Conservation (phyloP, 2,888 invertebrate genomes). For the Drosophila greeni region DNA sequence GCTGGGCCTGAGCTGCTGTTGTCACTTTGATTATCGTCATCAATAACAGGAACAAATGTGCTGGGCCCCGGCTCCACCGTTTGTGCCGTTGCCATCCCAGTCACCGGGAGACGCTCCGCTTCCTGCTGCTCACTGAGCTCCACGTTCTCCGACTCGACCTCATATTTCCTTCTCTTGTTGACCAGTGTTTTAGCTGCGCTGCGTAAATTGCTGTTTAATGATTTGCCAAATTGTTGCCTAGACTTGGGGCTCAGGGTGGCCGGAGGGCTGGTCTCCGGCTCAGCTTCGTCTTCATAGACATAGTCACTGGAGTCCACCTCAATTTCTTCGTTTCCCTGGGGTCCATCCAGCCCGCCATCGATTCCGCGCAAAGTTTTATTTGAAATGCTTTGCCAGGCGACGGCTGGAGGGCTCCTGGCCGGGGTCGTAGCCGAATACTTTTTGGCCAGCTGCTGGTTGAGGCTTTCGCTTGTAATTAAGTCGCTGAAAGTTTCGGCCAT, state of each 20-base stretch:
- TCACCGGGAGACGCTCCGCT: slow-evolving; percentile 14
- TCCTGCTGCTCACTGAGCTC: slow-evolving; percentile 20
- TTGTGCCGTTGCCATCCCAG: slow-evolving; percentile 24
- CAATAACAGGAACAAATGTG: slow-evolving; percentile 60
- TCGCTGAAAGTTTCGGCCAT: slow-evolving; percentile 69
- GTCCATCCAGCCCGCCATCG: slow-evolving; percentile 72
- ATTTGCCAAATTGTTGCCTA: slow-evolving; percentile 73
- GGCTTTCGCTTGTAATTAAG: slow-evolving; percentile 73
- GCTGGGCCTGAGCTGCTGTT: slow-evolving; percentile 46
- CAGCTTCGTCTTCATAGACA: slow-evolving; percentile 52
- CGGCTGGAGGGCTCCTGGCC: slow-evolving; percentile 3
- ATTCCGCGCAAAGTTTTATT: slow-evolving; percentile 70
- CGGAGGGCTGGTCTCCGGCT: slow-evolving; percentile 9
- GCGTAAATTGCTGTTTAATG: slow-evolving; percentile 76
- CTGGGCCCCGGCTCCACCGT: slow-evolving; percentile 43
- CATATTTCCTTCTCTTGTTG: slow-evolving; percentile 40
- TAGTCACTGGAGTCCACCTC: slow-evolving; percentile 60
- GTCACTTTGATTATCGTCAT: slow-evolving; percentile 74
- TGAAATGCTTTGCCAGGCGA: slow-evolving; percentile 43
- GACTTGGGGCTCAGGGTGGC: slow-evolving; percentile 20
- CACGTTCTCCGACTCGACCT: slow-evolving; percentile 20
- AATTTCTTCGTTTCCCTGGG: slow-evolving; percentile 44
- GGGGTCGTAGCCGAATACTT: slow-evolving; percentile 48
- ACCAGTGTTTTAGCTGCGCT: slow-evolving; percentile 66
- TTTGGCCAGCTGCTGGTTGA: slow-evolving; percentile 49